These are phyloP conservation scores for Clarias laeviceps DNA, from an alignment of 2,797 vertebrate species.

Conservation along the genomic window DNA sequence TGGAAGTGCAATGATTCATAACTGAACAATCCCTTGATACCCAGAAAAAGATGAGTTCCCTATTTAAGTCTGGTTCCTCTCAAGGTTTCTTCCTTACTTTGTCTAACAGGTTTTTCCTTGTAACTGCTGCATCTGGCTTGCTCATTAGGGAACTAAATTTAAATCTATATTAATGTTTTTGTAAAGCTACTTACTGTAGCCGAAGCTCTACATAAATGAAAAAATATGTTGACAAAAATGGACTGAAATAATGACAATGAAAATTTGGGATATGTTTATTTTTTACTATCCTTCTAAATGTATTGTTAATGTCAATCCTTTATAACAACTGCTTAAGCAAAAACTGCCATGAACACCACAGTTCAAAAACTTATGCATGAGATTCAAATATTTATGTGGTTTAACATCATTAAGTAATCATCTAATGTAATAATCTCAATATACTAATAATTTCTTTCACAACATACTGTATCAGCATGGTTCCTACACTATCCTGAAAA, in stretches of 20 bases:
- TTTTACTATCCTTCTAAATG: neutral
- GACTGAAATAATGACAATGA: neutral
- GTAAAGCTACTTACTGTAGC: neutral
- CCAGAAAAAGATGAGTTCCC: neutral
- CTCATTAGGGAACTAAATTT: neutral
- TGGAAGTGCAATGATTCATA: constrained; percentile 5
- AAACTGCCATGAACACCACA: neutral
- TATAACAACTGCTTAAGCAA: neutral
- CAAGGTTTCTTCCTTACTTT: neutral
- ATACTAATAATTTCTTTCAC: neutral
- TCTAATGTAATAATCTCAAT: neutral
- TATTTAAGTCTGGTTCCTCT: constrained; percentile 1
- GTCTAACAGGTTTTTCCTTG: neutral
- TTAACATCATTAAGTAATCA: neutral
- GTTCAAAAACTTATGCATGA: neutral
- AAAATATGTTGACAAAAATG: too few species aligned
- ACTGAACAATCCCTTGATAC: neutral
- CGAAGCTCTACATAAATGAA: neutral
- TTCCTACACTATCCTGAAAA: neutral
- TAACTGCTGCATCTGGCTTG: neutral
- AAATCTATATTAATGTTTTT: neutral
- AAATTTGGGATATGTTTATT: neutral
- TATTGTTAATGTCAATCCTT: neutral
- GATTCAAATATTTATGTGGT: neutral
- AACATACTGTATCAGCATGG: neutral